Evolutionary conservation across 1,140 invertebrate genomes (phyloP), one percentile per base, ranked within the genome.

Genomic region (Lepeophtheirus salmonis): DNA sequence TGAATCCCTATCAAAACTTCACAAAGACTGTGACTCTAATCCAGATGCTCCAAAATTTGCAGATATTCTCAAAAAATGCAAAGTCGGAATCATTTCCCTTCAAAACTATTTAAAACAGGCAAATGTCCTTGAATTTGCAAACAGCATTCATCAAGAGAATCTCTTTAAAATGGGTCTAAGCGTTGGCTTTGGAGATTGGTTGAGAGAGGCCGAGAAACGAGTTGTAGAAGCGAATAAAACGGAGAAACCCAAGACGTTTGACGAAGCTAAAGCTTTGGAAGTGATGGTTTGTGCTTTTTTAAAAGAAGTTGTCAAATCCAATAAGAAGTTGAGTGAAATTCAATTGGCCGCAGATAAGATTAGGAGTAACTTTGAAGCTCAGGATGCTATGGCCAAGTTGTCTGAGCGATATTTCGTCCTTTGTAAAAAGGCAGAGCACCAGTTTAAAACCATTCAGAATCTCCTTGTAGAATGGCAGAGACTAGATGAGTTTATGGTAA

Each of bases 21-120:
- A 57, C 22, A 57, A 57, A 21, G 55, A 57, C 17, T 57, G 55
- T 18, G 55, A 57, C 16, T 25, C 55, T 41, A 14, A 30, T 57
- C 13, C 55, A n/a, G 17, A 13, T n/a, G 55, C 23, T 2, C 16
- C 16, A 2, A 41, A 57, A 16, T 41, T 26, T 25, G 20, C 21
- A 21, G 55, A 57, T 16, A 25, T 18, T 21, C 55, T 57, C 55
- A 57, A 57, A 25, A 57, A 57, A 17, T 20, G 20, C 55, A 57
- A 41, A 21, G 55, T 57, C 13, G 55, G 55, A 14, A 2, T 57
- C 6, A 57, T 57, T 14, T 23, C 21, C 25, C 26, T 57, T 10
- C 21, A 57, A 25, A 25, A 21, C 55, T 57, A 57, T 17, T 18
- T 57, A 14, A 41, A 16, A 17, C 55, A 57, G 25, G 55, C 26